phyloP scores from a whole-genome alignment of 1,140 invertebrate species.

The Atta colombica region DNA sequence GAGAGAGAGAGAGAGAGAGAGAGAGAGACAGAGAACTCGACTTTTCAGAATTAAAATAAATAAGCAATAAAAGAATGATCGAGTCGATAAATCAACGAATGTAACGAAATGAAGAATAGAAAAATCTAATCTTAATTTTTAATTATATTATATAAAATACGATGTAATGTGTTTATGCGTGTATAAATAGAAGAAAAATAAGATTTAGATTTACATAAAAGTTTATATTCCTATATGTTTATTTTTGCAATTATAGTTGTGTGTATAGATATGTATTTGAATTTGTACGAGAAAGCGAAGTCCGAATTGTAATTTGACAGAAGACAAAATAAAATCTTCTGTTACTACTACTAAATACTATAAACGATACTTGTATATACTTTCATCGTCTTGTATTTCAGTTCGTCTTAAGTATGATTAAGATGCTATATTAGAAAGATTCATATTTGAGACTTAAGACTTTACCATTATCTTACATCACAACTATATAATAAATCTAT shows the following conservation, averaged over 20 bases:
- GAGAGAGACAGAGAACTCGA: not conserved
- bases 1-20: not conserved
- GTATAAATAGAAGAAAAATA: not conserved
- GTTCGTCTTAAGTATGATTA: not conserved
- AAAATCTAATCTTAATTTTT: not conserved
- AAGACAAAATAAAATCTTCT: not conserved
- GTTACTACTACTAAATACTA: not conserved
- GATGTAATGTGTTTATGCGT: not conserved
- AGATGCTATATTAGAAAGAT: not conserved
- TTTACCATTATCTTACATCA: not conserved
- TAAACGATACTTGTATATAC: not conserved
- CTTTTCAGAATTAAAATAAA: constrained; percentile 1
- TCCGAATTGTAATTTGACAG: not conserved
- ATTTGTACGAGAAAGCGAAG: not conserved
- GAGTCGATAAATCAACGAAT: not conserved
- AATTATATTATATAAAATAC: not conserved
- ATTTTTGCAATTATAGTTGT: not conserved
- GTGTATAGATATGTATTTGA: not conserved
- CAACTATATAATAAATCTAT: not conserved
- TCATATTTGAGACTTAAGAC: constrained; percentile 12
- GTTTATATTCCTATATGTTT: not conserved
- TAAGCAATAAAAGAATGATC: not conserved
- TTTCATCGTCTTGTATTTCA: not conserved
- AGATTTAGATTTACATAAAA: not conserved
- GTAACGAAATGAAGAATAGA: not conserved